Conservation (phyloP, 1,140 invertebrate species). For the Telenomus remus region DNA sequence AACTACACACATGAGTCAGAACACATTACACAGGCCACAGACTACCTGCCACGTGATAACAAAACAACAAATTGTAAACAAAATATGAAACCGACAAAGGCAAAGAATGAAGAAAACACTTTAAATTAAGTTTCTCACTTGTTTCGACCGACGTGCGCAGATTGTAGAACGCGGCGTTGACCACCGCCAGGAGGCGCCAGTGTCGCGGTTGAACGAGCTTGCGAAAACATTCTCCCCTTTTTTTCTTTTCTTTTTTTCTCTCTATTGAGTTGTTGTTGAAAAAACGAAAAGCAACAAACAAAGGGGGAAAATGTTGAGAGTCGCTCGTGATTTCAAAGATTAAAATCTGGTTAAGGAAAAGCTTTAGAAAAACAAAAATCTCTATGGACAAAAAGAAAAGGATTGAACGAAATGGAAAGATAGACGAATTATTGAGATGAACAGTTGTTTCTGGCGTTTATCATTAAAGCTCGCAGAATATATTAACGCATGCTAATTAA, state of each 20-base stretch:
- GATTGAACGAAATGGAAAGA: conserved; percentile 10
- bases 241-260: conserved; percentile 10
- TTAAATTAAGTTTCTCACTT: conserved; percentile 9
- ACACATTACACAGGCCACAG: conserved; percentile 35
- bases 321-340: conserved; percentile 42
- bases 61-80: neutral
- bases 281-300: conserved; percentile 21
- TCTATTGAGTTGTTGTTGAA: conserved; percentile 27
- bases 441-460: conserved; percentile 54
- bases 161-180: conserved; percentile 13
- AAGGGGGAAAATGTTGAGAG: conserved; percentile 50
- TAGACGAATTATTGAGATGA: conserved; percentile 36
- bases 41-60: conserved; percentile 36
- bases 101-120: conserved; percentile 19
- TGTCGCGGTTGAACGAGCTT: conserved; percentile 32
- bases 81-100: conserved; percentile 13
- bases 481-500: conserved; percentile 56
- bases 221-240: conserved; percentile 38
- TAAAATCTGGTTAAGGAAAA: conserved; percentile 13
- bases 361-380: neutral
- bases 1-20: conserved; percentile 36
- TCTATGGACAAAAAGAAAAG: conserved; percentile 6
- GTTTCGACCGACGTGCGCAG: conserved; percentile 30
- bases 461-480: conserved; percentile 58
- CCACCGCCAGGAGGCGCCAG: conserved; percentile 8